Base-by-base conservation (phyloP, 2,797 vertebrate genomes). In the Okamejei kenojei region DNA sequence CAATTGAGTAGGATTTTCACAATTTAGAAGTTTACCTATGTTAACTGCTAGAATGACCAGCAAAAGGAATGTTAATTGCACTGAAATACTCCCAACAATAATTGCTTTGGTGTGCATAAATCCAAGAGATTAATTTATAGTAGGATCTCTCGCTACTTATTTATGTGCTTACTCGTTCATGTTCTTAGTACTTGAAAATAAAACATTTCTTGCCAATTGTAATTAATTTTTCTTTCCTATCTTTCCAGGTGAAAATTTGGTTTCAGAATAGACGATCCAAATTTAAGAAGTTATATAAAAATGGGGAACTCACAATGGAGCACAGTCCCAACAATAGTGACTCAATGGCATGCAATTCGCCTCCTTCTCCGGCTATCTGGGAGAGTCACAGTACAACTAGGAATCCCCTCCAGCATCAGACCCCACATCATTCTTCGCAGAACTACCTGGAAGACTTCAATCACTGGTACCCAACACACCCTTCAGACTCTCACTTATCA, bases 231-330 rank as follows among this genome's bases (percentile, higher is more conserved):
- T 15, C 63, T 23, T 61, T 61, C 38, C 32, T 7, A 4, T 93
- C n/a, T 38, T 26, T 23, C 38, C 95, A 99, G 98, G 98, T 99
- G 71, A 99, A 99, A 96, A 99, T 99, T 94, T 99, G 99, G 98
- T 99, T 99, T 96, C 98, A 99, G 96, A 99, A 99, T 96, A 96
- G 99, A 93, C 96, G 99, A 79, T 99, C 98, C 95, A 99, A 99
- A 95, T 99, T 99, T 96, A 99, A 99, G 98, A 99, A 99, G 94
- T 96, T 99, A 88, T 99, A 99, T 96, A 99, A 99, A 95, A 99
- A 99, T 32, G 99, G 99, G 61, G 99, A 99, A 94, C 97, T 98
- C 38, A 98, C 98, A 0, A 95, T 99, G 95, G 99, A 99, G 93
- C 98, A 99, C 96, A 99, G 99, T 71, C 98, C 99, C 68, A 98